These are phyloP conservation scores for Spilogale gracilis DNA, from an alignment of 2,113 vertebrate genomes.

Conservation along the genomic window DNA sequence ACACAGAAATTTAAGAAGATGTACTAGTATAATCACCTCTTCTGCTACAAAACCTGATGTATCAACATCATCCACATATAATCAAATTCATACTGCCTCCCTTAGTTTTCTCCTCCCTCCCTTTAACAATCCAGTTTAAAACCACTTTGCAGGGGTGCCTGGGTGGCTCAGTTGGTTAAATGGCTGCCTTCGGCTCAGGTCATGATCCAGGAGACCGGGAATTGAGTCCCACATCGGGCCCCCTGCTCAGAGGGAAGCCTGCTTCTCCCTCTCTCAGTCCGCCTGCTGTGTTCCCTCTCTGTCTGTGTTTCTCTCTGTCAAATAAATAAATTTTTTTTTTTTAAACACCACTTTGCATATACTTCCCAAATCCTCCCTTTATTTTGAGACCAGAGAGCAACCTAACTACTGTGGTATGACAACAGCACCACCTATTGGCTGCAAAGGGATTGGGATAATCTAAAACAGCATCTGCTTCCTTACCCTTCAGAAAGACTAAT, in stretches of 20 bases:
- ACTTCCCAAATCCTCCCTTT: not conserved
- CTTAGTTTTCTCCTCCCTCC: not conserved
- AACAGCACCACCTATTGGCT: constrained; percentile 21
- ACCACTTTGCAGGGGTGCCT: not conserved
- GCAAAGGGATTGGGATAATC: not conserved
- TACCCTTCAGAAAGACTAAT: not conserved
- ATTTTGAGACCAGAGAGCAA: not conserved
- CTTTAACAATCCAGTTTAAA: constrained; percentile 21
- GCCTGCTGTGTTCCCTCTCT: too few species aligned
- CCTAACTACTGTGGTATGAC: not conserved
- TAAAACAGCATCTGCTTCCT: not conserved
- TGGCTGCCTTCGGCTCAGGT: too few species aligned
- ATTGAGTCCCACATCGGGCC: too few species aligned
- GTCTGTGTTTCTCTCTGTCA: too few species aligned
- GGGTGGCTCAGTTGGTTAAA: too few species aligned
- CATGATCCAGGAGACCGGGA: too few species aligned
- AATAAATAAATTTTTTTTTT: too few species aligned
- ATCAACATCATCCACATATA: not conserved
- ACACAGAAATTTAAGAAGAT: constrained; percentile 24
- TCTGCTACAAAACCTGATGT: not conserved
- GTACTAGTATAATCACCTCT: not conserved
- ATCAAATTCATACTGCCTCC: not conserved
- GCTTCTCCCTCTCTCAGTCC: too few species aligned
- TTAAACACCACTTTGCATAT: not conserved
- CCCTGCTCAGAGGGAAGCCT: too few species aligned